A percentile compares a stretch with the other conserved stretches of the same genome.
Evolutionary conservation across 2,888 invertebrate genomes (phyloP).

Genomic region (Drosophila anceps): DNA sequence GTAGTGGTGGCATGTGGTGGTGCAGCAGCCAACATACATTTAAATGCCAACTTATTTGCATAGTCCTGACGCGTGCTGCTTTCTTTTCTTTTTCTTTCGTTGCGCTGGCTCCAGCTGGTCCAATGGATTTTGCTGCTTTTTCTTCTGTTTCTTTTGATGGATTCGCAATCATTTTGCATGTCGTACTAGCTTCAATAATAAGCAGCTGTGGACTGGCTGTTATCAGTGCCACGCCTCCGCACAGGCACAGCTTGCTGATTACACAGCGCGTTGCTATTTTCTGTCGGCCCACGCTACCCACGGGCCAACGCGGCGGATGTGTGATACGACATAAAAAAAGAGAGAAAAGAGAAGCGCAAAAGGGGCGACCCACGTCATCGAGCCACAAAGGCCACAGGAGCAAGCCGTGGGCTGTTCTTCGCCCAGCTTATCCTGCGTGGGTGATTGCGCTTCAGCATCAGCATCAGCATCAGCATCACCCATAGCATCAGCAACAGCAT

Average conservation of each 20-base stretch:
- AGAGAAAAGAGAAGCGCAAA: neutral
- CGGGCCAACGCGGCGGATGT: neutral
- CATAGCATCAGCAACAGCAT: too few relatives aligned
- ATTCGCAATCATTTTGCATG: conserved; percentile 77
- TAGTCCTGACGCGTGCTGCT: conserved; percentile 45
- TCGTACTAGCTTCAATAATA: conserved; percentile 58
- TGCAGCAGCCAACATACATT: conserved; percentile 37
- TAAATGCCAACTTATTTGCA: conserved; percentile 66
- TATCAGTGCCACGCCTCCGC: conserved; percentile 55
- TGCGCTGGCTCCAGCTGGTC: conserved; percentile 55
- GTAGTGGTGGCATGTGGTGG: neutral
- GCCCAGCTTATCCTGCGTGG: conserved; percentile 39
- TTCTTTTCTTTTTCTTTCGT: neutral
- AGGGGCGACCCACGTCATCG: conserved; percentile 41
- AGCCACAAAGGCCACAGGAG: conserved; percentile 39
- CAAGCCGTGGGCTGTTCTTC: conserved; percentile 30
- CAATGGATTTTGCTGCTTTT: conserved; percentile 31
- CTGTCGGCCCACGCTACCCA: conserved; percentile 32
- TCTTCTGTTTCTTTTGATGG: conserved; percentile 54
- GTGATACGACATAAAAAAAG: neutral
- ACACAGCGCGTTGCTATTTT: conserved; percentile 36
- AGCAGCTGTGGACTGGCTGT: conserved; percentile 19
- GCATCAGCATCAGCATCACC: neutral
- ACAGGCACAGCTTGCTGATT: conserved; percentile 33
- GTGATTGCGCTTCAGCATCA: conserved; percentile 16